Base-by-base conservation (phyloP, 2,797 vertebrate genomes). In the Siniperca obscura region DNA sequence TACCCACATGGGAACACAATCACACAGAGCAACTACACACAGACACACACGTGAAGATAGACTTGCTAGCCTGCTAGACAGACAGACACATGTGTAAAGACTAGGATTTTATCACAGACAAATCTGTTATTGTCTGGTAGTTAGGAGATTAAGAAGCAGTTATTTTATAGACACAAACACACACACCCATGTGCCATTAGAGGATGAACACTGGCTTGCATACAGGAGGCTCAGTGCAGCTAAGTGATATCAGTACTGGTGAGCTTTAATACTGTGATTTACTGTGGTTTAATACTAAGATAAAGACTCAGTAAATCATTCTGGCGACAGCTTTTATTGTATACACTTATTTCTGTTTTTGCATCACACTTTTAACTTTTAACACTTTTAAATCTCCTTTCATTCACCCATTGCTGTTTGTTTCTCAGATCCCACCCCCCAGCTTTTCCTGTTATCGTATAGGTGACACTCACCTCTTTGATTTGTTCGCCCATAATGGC, bases 61-160 rank as follows among this genome's bases (percentile, higher is more conserved):
- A 80, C 61, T 55, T 66, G 68, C 27, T 30, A 30, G 27, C 71
- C 38, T 81, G 78, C 70, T 66, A 86, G 84, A 72, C 83, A 82
- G 77, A 87, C 82, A 89, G 76, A 82, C 80, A 83, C 71, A 74
- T 19, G 80, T 88, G 86, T 87, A 87, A 89, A 86, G 80, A 90
- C 68, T 21, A 46, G 89, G 90, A 92, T 93, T 94, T 93, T 84
- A 92, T 91, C 89, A 88, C 90, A 92, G 91, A 91, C 92, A 93
- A 91, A 93, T 94, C 92, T 92, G 90, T 93, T 94, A 90, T 92
- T 92, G 91, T 93, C 92, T 92, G 90, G 83, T 85, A 83, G 84
- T 92, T 90, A 90, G 78, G 78, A 91, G 91, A 93, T 95, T 93
- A 93, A 73, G 62, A 82, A 90, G 66, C 80, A 69, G 80, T 74